Evolutionary conservation across 2,113 vertebrate genomes (phyloP).

Genomic region (Cyanoramphus novaezelandiae): DNA sequence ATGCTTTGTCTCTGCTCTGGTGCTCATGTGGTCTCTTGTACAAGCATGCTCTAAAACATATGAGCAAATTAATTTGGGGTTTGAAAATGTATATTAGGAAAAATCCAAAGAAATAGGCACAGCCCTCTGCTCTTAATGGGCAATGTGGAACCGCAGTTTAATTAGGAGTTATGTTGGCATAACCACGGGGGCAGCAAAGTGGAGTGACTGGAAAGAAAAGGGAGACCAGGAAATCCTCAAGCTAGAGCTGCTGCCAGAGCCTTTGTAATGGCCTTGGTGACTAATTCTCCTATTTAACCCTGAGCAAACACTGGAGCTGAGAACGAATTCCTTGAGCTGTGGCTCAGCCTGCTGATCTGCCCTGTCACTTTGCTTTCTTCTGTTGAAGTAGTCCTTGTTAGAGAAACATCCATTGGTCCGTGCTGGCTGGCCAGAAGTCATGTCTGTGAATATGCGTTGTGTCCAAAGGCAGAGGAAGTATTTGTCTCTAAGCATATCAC

Average conservation of each 20-base stretch:
- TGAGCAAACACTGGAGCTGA: neutral
- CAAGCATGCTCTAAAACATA: neutral
- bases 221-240: slow-evolving; percentile 45
- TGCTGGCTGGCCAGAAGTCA: neutral
- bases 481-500: fast-evolving
- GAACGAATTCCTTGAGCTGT: neutral
- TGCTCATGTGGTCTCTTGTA: neutral
- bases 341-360: neutral
- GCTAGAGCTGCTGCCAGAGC: slow-evolving; percentile 16
- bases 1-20: fast-evolving
- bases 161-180: neutral
- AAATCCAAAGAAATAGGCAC: neutral
- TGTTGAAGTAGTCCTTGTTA: neutral
- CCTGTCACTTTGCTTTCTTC: neutral
- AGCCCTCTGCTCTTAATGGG: neutral
- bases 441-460: neutral
- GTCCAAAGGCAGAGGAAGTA: neutral
- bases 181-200: neutral
- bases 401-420: fast-evolving
- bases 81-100: neutral
- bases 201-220: neutral
- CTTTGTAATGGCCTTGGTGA: slow-evolving; percentile 45
- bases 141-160: fast-evolving
- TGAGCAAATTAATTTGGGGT: neutral
- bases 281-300: slow-evolving; percentile 36